Percentiles rank a stretch among this genome's conserved stretches.
phyloP scores from a whole-genome alignment of 2,888 invertebrate genomes.

The Agapetus fuscipes region DNA sequence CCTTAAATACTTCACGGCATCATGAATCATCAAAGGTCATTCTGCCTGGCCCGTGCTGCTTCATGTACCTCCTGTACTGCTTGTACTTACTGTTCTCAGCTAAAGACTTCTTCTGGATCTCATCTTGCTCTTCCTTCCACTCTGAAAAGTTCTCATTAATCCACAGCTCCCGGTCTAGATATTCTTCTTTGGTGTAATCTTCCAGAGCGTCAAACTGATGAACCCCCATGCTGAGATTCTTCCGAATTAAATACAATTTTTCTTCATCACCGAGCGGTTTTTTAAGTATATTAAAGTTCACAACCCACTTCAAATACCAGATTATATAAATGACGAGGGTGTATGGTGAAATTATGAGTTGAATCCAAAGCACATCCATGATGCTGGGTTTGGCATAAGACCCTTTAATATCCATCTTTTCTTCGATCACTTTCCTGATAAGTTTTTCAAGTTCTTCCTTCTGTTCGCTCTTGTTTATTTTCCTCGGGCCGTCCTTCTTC shows the following conservation, averaged over 20 bases:
- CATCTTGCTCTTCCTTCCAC: conserved; percentile 78
- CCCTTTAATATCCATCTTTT: conserved; percentile 90
- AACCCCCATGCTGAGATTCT: conserved; percentile 61
- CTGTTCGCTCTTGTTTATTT: conserved; percentile 48
- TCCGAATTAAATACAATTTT: conserved; percentile 74
- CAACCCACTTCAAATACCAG: conserved; percentile 75
- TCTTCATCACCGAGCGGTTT: conserved; percentile 75
- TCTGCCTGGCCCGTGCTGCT: conserved; percentile 79
- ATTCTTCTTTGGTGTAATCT: conserved; percentile 64
- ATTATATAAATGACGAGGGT: conserved; percentile 56
- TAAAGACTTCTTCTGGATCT: conserved; percentile 72
- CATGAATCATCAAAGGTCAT: conserved; percentile 82
- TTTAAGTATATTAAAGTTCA: conserved; percentile 64
- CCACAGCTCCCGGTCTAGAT: conserved; percentile 71
- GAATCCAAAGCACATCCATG: conserved; percentile 72
- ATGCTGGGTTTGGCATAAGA: conserved; percentile 81
- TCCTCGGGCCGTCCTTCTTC: conserved; percentile 41
- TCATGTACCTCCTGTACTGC: conserved; percentile 81
- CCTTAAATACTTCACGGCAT: conserved; percentile 1
- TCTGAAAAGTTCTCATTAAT: conserved; percentile 62
- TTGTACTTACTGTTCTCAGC: conserved; percentile 83
- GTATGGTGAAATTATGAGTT: conserved; percentile 70
- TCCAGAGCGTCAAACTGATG: conserved; percentile 65
- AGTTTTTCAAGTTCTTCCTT: conserved; percentile 73
- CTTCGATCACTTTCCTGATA: conserved; percentile 73